A percentile compares a stretch with the other conserved stretches of the same genome.
These are phyloP conservation scores for Sebastes iracundus DNA, from an alignment of 2,797 vertebrate genomes.

Conservation along the genomic window DNA sequence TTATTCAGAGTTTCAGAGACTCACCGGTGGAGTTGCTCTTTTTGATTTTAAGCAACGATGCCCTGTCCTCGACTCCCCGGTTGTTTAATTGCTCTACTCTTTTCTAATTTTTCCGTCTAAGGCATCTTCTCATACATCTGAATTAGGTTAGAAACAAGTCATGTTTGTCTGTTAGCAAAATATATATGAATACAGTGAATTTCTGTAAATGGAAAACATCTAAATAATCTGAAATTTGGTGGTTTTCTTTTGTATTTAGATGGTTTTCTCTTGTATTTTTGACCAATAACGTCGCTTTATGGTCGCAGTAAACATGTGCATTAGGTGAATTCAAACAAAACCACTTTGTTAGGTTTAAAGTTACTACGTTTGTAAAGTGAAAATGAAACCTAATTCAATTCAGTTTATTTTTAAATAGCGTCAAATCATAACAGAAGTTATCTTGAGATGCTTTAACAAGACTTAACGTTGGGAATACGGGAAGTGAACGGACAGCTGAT, in stretches of 20 bases:
- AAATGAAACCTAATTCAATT: too few species aligned
- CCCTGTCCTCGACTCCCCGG: not conserved
- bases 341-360: too few species aligned
- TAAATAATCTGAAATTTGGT: not conserved
- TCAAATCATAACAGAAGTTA: too few species aligned
- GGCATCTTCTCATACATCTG: not conserved
- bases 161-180: not conserved
- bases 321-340: too few species aligned
- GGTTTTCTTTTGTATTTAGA: too few species aligned
- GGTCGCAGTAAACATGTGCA: too few species aligned
- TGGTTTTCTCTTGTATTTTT: not conserved
- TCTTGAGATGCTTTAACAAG: too few species aligned
- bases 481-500: too few species aligned
- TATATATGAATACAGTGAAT: not conserved
- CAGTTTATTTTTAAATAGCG: accelerated
- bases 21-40: slow-evolving; percentile 2
- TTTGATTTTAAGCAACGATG: not conserved
- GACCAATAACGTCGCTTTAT: not conserved
- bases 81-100: not conserved
- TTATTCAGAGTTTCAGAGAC: slow-evolving; percentile 41
- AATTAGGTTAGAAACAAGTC: not conserved
- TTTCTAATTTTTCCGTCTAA: not conserved
- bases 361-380: too few species aligned
- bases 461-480: too few species aligned
- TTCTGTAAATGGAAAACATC: not conserved